phyloP scores from a whole-genome alignment of 2,888 invertebrate genomes.

The Metalampra italica region DNA sequence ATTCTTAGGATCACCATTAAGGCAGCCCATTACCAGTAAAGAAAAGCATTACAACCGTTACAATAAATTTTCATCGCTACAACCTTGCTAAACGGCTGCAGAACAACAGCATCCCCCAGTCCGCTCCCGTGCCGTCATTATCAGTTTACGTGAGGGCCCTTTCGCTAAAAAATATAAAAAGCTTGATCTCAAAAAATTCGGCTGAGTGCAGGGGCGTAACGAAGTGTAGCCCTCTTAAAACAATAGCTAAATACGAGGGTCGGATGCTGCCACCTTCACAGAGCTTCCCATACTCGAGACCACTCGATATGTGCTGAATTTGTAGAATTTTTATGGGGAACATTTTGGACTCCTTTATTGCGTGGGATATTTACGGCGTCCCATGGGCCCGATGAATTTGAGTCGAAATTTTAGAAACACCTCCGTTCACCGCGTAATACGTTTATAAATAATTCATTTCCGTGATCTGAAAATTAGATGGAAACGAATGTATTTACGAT shows the following conservation, averaged over 20 bases:
- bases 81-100: slow-evolving; percentile 42
- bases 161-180: slow-evolving; percentile 60
- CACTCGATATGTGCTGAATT: slow-evolving; percentile 75
- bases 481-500: background rate
- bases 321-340: slow-evolving; percentile 62
- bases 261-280: slow-evolving; percentile 48
- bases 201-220: slow-evolving; percentile 69
- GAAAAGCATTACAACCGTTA: slow-evolving; percentile 57
- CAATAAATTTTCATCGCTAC: slow-evolving; percentile 70
- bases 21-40: slow-evolving; percentile 54
- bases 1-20: slow-evolving; percentile 57
- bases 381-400: slow-evolving; percentile 52
- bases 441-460: slow-evolving; percentile 18
- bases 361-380: slow-evolving; percentile 59
- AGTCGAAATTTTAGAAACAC: slow-evolving; percentile 48
- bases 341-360: slow-evolving; percentile 62
- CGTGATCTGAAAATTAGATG: slow-evolving; percentile 13
- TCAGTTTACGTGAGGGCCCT: slow-evolving; percentile 70
- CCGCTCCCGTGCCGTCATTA: slow-evolving; percentile 54
- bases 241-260: slow-evolving; percentile 74
- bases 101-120: slow-evolving; percentile 37
- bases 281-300: slow-evolving; percentile 58
- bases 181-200: slow-evolving; percentile 59
- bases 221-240: slow-evolving; percentile 75
- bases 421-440: slow-evolving; percentile 19